Base-by-base conservation (phyloP, 2,113 vertebrate species). In the Collichthys lucidus region DNA sequence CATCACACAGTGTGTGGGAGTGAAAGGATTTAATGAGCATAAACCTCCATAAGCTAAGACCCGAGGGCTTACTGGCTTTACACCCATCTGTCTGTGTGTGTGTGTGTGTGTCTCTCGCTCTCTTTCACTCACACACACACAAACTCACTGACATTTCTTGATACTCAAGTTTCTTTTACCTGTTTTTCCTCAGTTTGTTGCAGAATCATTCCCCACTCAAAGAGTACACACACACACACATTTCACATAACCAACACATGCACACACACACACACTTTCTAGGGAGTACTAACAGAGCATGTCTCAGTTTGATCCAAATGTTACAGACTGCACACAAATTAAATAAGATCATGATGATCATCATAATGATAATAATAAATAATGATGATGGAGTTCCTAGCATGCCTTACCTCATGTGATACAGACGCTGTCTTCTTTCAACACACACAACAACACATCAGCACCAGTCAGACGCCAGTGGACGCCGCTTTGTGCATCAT, bases 41-140 rank as follows among this genome's bases (percentile, higher is more conserved):
- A 90, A 92, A 91, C 49, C 87, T 88, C 71, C 52, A 78, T 89
- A 80, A 92, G 87, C 91, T 90, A 72, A 60, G 31, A 87, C 78
- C 84, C 81, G 75, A 84, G 81, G 83, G 85, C 87, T 92, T 91
- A 93, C 81, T 78, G 84, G 89, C 88, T 92, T 85, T 86, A 56
- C 63, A 79, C 63, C 88, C 91, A 92, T 92, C 91, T 93, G 84
- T 79, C 77, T 66, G 26, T 69, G 49, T 20, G 72, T 44, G 49
- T 20, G 72, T 44, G 64, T 44, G 75, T n/a, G 22, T 40, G n/a
- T 52, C 78, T 62, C 64, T 50, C 24, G 11, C 44, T 46, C 44
- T 46, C 44, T 46, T 14, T 46, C 69, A 16, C 64, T 19, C 52
- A 22, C 5, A 77, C 7, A 50, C 11, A 61, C 6, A 56, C 26